phyloP scores from a whole-genome alignment of 2,113 vertebrate species.

The Hymenochirus boettgeri region DNA sequence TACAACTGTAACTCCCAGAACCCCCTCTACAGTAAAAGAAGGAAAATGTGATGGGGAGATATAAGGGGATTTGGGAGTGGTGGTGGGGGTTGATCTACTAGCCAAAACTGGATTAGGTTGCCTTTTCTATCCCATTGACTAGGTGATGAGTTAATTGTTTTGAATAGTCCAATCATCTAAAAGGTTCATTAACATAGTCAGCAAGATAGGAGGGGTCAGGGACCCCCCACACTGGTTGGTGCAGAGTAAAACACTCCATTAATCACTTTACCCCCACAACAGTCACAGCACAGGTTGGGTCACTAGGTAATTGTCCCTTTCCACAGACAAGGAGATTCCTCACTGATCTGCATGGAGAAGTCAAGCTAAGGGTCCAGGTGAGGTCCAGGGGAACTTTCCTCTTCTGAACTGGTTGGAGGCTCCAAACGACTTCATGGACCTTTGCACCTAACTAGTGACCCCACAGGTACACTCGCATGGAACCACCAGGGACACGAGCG shows the following conservation, averaged over 20 bases:
- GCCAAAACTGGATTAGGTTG: no score
- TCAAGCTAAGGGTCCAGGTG: no score
- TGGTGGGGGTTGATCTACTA: no score
- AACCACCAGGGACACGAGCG: not conserved
- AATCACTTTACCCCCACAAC: not conserved
- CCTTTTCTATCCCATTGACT: not conserved
- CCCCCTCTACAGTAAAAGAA: no score
- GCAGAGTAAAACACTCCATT: not conserved
- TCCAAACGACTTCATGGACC: slow-evolving; percentile 9
- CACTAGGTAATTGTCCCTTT: no score
- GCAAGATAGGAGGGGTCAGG: not conserved
- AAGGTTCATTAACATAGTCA: slow-evolving; percentile 48
- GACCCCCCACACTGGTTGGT: not conserved
- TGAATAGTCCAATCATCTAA: slow-evolving; percentile 63
- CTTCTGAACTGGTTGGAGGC: not conserved
- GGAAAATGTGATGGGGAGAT: no score
- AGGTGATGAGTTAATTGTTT: slow-evolving; percentile 61
- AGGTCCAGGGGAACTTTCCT: not conserved
- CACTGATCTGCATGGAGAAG: no score
- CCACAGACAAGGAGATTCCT: no score
- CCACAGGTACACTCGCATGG: no score
- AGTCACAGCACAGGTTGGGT: no score
- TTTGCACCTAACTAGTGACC: not conserved
- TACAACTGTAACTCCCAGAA: no score
- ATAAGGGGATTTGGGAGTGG: no score